phyloP scores from a whole-genome alignment of 2,888 invertebrate species.

The Operophtera brumata region DNA sequence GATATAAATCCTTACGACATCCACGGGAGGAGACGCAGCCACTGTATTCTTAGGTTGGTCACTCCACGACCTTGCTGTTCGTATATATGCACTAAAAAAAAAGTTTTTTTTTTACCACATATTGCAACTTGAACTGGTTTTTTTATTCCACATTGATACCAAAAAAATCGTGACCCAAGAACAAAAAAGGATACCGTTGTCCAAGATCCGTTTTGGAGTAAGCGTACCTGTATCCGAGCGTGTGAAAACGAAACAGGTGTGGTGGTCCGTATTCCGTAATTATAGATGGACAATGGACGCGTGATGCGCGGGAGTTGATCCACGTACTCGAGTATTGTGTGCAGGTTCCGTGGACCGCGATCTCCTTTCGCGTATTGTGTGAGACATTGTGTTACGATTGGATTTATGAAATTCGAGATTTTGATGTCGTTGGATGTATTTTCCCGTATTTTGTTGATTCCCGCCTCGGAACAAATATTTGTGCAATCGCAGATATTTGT shows the following conservation, averaged over 20 bases:
- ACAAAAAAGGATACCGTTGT: constrained; percentile 66
- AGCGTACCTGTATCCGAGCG: constrained; percentile 69
- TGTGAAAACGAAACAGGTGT: constrained; percentile 79
- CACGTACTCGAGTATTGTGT: neutral
- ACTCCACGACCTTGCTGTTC: neutral
- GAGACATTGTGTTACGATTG: constrained; percentile 10
- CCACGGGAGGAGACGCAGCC: no score
- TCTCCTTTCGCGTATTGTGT: constrained; percentile 13
- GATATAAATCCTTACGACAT: no score
- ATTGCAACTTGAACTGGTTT: neutral
- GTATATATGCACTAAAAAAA: neutral
- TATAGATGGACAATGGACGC: constrained; percentile 69
- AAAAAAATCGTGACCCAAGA: constrained; percentile 48
- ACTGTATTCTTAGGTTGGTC: no score
- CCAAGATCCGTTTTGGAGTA: constrained; percentile 53
- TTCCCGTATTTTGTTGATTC: no score
- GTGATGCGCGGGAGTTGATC: constrained; percentile 66
- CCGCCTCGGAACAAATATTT: no score
- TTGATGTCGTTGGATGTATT: neutral
- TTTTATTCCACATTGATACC: constrained; percentile 11
- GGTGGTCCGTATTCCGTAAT: constrained; percentile 66
- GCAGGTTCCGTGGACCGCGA: constrained; percentile 1
- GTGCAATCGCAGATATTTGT: no score
- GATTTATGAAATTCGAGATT: constrained; percentile 6
- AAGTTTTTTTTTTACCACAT: neutral